phyloP scores from a whole-genome alignment of 2,113 vertebrate species.

The Edolisoma coerulescens region DNA sequence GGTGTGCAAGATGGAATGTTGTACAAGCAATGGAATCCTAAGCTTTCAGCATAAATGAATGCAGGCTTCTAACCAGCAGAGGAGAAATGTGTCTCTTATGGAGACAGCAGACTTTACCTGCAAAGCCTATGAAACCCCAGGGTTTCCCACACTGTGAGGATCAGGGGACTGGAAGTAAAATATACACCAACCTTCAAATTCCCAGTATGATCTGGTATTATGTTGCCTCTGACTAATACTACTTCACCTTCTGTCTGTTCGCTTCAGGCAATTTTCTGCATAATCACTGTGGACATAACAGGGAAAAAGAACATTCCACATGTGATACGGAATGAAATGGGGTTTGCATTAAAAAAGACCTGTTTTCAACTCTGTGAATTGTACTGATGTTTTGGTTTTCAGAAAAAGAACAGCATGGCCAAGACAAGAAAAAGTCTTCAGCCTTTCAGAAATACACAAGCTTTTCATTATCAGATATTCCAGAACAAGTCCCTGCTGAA shows the following conservation, averaged over 20 bases:
- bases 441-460: background rate
- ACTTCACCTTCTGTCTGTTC: background rate
- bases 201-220: background rate
- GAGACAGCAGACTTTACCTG: background rate
- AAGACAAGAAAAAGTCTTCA: background rate
- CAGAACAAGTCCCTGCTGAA: background rate
- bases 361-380: background rate
- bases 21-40: background rate
- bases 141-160: background rate
- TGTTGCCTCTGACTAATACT: background rate
- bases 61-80: background rate
- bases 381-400: background rate
- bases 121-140: background rate
- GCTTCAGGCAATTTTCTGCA: background rate
- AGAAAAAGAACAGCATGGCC: background rate
- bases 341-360: background rate
- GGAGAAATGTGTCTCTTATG: background rate
- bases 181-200: background rate
- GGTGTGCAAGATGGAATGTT: background rate
- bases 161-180: background rate
- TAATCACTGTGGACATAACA: background rate
- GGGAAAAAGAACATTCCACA: background rate
- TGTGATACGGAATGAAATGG: background rate
- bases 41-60: background rate
- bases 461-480: background rate